Conservation (phyloP, 1,140 invertebrate genomes). For the Monomorium pharaonis region DNA sequence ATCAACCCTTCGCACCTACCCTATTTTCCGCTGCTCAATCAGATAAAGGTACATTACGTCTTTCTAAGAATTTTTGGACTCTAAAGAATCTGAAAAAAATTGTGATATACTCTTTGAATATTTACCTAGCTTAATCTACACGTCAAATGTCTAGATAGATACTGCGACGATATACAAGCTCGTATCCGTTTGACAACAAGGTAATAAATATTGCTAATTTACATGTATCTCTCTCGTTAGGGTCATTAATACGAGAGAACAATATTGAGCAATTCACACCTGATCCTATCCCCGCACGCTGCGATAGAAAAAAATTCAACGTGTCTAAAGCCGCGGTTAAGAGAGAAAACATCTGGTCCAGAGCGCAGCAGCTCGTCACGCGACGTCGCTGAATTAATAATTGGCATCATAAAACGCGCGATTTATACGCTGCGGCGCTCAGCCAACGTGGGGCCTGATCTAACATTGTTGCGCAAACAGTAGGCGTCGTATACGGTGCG, state of each 20-base stretch:
- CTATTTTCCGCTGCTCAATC: too few relatives aligned
- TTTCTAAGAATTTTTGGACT: too few relatives aligned
- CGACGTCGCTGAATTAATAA: neutral
- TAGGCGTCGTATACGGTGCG: conserved; percentile 25
- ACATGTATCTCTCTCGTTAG: neutral
- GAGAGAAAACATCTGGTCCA: conserved; percentile 48
- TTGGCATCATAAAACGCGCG: conserved; percentile 21
- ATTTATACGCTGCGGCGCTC: neutral
- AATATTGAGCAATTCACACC: neutral
- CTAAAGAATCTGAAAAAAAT: too few relatives aligned
- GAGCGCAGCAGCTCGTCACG: neutral
- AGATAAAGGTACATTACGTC: too few relatives aligned
- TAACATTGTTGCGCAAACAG: conserved; percentile 49
- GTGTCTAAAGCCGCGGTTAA: neutral
- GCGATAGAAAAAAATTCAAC: neutral
- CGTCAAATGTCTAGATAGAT: too few relatives aligned
- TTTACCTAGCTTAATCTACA: too few relatives aligned
- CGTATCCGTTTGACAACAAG: too few relatives aligned
- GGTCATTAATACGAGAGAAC: neutral
- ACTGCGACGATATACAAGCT: too few relatives aligned
- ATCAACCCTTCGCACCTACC: neutral
- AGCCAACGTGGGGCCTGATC: neutral
- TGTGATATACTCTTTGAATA: too few relatives aligned
- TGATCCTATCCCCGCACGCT: neutral
- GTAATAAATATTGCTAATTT: neutral